phyloP scores from a whole-genome alignment of 2,113 vertebrate genomes.

The Sander lucioperca region DNA sequence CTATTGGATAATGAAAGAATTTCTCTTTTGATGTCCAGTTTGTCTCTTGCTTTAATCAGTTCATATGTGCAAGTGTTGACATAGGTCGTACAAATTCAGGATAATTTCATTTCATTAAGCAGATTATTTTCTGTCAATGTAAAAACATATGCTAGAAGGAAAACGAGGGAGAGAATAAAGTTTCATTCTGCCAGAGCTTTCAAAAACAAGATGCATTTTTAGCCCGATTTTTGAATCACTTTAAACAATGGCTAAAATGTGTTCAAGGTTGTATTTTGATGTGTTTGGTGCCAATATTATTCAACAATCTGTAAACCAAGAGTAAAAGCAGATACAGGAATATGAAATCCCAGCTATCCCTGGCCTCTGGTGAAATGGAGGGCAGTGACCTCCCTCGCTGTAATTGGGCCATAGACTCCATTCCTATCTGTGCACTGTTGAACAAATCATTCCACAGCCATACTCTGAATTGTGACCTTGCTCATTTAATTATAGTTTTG shows the following conservation, averaged over 20 bases:
- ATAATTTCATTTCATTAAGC: not conserved
- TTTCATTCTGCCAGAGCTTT: constrained; percentile 15
- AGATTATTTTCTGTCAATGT: not conserved
- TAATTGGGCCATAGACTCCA: constrained; percentile 69
- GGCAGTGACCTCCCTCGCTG: constrained; percentile 66
- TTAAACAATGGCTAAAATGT: constrained; percentile 14
- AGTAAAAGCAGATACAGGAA: constrained; percentile 45
- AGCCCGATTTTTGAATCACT: constrained; percentile 7
- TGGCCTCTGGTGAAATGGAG: constrained; percentile 73
- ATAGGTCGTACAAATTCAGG: not conserved
- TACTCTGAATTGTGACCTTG: constrained; percentile 27
- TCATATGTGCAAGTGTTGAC: constrained; percentile 8
- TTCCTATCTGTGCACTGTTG: constrained; percentile 45
- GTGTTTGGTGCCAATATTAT: constrained; percentile 41
- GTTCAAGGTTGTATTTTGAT: constrained; percentile 37
- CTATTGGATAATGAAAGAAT: constrained; percentile 14
- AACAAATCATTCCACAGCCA: constrained; percentile 49
- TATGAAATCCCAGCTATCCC: constrained; percentile 62
- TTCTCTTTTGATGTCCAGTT: constrained; percentile 28
- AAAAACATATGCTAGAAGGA: not conserved
- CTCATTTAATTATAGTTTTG: constrained; percentile 61
- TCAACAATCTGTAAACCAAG: constrained; percentile 59
- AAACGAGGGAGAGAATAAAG: not conserved
- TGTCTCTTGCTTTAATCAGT: not conserved
- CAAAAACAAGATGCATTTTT: not conserved